Conservation (phyloP, 2,888 invertebrate species). For the Rotaria sp. region DNA sequence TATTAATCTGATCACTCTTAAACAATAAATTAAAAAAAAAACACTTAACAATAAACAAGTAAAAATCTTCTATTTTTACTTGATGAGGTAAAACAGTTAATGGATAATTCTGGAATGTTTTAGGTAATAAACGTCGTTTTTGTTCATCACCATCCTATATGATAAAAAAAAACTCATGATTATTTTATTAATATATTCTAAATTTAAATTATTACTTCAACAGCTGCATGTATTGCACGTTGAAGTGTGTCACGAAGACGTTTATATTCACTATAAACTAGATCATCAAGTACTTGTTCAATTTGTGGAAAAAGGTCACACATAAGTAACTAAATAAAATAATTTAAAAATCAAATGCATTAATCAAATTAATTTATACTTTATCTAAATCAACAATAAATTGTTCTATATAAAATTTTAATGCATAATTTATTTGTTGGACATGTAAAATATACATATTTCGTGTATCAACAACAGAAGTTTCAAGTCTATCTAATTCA, state of each 20-base stretch:
- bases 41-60: too few species aligned
- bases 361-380: neutral
- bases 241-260: neutral
- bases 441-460: slow-evolving; percentile 7
- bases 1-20: neutral
- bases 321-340: neutral
- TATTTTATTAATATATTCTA: neutral
- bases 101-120: neutral
- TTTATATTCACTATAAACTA: neutral
- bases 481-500: neutral
- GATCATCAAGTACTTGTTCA: neutral
- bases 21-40: neutral
- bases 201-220: neutral
- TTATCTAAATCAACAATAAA: slow-evolving; percentile 3
- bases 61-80: neutral
- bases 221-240: neutral
- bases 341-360: neutral
- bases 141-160: neutral
- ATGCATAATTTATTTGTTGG: neutral
- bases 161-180: neutral
- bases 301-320: slow-evolving; percentile 24
- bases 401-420: slow-evolving; percentile 1
- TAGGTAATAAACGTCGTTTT: neutral
- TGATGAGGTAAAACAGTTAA: neutral
- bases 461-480: neutral